Conservation (phyloP, 2,797 vertebrate species). For the Manis javanica region DNA sequence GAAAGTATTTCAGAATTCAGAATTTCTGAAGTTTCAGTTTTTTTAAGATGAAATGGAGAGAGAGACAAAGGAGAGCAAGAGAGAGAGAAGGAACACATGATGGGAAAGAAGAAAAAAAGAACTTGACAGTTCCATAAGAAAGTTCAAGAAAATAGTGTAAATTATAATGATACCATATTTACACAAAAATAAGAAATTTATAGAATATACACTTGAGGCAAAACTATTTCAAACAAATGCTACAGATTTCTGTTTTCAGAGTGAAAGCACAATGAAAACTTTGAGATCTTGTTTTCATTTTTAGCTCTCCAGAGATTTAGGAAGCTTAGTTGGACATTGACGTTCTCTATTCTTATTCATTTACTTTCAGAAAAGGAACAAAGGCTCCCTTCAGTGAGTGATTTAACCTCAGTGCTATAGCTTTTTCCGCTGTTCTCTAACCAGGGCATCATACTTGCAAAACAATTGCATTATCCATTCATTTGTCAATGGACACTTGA, state of each 20-base stretch:
- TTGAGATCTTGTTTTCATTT: background rate
- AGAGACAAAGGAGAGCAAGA: too few relatives aligned
- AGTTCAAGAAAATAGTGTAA: background rate
- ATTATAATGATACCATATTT: background rate
- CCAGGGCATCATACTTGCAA: background rate
- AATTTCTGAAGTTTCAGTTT: background rate
- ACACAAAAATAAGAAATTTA: conserved; percentile 5
- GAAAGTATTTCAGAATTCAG: background rate
- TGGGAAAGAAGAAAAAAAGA: background rate
- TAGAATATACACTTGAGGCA: background rate
- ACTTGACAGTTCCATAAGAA: background rate
- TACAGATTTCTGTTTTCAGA: background rate
- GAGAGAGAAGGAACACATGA: too few relatives aligned
- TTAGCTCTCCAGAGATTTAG: background rate
- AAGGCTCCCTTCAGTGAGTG: background rate
- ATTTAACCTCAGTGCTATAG: background rate
- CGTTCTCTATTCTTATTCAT: background rate
- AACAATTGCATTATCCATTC: background rate
- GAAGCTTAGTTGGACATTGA: background rate
- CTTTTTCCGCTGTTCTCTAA: background rate
- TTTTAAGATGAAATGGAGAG: background rate
- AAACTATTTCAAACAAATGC: background rate
- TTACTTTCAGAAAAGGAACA: background rate
- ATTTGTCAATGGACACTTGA: background rate
- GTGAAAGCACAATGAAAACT: background rate